Evolutionary conservation across 2,888 invertebrate species (phyloP), one percentile per base, ranked within the genome.

Genomic region (Siphlonurus alternatus): DNA sequence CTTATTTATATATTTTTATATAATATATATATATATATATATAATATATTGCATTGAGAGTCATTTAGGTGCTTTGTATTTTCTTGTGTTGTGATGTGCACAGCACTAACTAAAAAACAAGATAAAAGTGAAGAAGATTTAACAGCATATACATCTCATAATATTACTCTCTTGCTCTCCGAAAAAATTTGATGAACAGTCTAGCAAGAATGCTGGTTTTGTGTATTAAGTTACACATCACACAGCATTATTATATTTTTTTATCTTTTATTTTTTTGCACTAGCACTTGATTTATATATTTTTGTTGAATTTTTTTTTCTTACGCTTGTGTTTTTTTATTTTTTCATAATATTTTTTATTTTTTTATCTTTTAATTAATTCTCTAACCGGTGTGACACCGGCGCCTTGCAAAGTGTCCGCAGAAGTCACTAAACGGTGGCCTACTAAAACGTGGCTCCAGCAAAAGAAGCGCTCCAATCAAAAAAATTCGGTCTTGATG

Each of bases 381-480:
- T 23, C 23, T 61, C 23, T 61, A 61, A 20, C 61, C 61, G 22
- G 56, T 56, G n/a, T 56, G 15, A 38, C n/a, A n/a, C 38, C 38
- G 38, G 38, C 38, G 63, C 63, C 63, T 63, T 56, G 63, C 63
- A 56, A 59, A 61, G 38, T 38, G 67, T 65, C 63, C 66, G 63
- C 60, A 60, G 63, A 66, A 63, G 66, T 66, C 66, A 69, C 69
- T 69, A 56, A 56, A 56, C 22, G 67, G 68, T 67, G 68, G 70
- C 70, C 69, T 69, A 70, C 70, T 70, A 70, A 69, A 70, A 70
- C 69, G 69, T 70, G 69, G 69, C 69, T 67, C 68, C 67, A 68
- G 68, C 68, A 63, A 68, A 69, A 66, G n/a, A 56, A 56, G 56
- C 56, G 56, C 56, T 56, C 56, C 56, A 56, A 56, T 56, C 5